Conservation (phyloP, 2,888 invertebrate species). For the Eugnorisma glareosa region DNA sequence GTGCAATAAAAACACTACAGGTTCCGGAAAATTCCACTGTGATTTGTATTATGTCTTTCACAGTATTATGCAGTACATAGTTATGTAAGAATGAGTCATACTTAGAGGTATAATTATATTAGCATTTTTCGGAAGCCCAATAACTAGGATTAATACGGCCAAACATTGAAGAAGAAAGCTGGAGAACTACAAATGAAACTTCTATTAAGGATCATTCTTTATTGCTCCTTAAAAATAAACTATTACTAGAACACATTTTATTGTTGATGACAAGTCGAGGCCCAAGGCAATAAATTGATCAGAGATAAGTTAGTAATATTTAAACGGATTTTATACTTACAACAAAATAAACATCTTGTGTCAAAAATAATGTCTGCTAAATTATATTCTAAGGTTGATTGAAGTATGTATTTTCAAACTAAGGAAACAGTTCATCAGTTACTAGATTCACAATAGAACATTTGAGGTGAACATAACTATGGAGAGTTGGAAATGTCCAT, state of each 20-base stretch:
- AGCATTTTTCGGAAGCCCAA: neutral
- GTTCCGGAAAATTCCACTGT: conserved; percentile 18
- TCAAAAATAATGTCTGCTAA: conserved; percentile 24
- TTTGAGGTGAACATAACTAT: conserved; percentile 74
- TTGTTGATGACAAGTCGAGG: conserved; percentile 42
- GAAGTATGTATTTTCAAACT: conserved; percentile 45
- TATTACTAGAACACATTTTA: conserved; percentile 55
- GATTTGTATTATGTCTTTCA: neutral
- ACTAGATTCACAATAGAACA: conserved; percentile 10
- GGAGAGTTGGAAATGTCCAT: conserved; percentile 96
- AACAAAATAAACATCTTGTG: conserved; percentile 26
- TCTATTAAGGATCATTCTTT: conserved; percentile 51
- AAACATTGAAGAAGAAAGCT: too few relatives aligned
- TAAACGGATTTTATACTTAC: conserved; percentile 36
- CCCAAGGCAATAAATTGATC: conserved; percentile 22
- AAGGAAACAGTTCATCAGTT: conserved; percentile 20
- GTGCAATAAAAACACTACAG: conserved; percentile 3
- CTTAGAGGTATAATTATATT: neutral
- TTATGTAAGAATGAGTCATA: neutral
- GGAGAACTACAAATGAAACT: conserved; percentile 8
- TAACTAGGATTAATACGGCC: neutral
- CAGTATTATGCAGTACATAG: neutral
- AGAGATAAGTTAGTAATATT: conserved; percentile 23
- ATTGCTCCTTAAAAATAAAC: conserved; percentile 62
- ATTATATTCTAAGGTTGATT: conserved; percentile 37